Base-by-base conservation (phyloP, 35 echinoderm and acorn worm genomes). In the Anneissia japonica region DNA sequence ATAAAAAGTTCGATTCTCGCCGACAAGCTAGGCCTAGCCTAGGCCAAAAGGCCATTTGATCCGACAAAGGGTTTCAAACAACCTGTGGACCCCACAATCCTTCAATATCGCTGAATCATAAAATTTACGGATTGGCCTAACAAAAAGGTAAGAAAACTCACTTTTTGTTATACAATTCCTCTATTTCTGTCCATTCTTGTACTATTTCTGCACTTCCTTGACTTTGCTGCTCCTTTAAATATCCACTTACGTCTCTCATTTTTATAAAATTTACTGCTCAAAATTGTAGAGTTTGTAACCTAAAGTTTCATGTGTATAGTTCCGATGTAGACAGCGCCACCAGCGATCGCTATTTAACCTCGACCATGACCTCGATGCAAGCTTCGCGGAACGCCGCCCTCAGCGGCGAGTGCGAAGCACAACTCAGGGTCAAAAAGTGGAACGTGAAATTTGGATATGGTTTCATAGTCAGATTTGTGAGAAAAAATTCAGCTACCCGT, bases 151-250 rank as follows among this genome's bases (percentile, higher is more conserved):
- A 21, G 33, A 73, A 35, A 34, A 85, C 91, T 91, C 46, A 97
- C 95, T 97, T 97, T 88, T 97, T 97, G 76, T 97, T 97, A 45
- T 97, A 97, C 31, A 97, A 83, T 79, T 93, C 95, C 86, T 93
- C 95, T 26, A 93, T 97, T 37, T 93, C 91, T 37, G 87, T 84
- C 95, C 94, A 97, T 88, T 90, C 91, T 38, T 85, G 75, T 14
- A 91, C 91, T 72, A 97, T 56, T 38, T 88, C 92, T 82, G 91
- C 80, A 82, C 77, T 97, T 40, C 84, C 86, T 85, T 91, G 72
- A 82, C 87, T 86, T 79, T 97, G 89, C 81, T 91, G 88, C 40
- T 90, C 82, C 19, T 74, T 79, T 36, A 97, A 77, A 93, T 93
- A 97, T 4, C 88, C 95, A 46, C 85, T 87, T 90, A 97, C 89